Evolutionary conservation across 2,113 vertebrate species (phyloP), one percentile per base, ranked within the genome.

Genomic region (Mormyrus iriodes): DNA sequence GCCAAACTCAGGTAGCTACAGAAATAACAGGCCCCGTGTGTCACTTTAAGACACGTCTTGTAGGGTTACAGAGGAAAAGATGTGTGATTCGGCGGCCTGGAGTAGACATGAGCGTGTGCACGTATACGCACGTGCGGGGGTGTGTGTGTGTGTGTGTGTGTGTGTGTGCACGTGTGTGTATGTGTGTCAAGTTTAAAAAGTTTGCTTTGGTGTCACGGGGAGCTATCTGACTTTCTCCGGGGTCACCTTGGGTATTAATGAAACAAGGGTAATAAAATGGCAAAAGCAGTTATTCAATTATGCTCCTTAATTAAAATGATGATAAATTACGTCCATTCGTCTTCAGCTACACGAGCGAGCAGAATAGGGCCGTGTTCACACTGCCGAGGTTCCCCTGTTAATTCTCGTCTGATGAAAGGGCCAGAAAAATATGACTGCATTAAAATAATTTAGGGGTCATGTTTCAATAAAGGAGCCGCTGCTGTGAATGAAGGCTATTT

Each of bases 391-490:
- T 89, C 90, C 13, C 86, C 87, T 89, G 85, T 90, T 91, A 87
- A 91, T 89, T 87, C 89, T 91, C 83, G 27, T 85, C 88, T 91
- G 86, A 89, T 93, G 89, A 94, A 94, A 93, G 55, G 85, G 88
- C 61, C 88, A 91, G 88, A 92, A 92, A 89, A 92, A 94, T 89
- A 89, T 90, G 15, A 91, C 89, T 90, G 86, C 91, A 93, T 94
- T 93, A 92, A 92, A 93, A 93, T 93, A 91, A 94, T 94, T 95
- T 93, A 92, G 91, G 91, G 90, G 83, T 90, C 88, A 87, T 88
- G 44, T 90, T 92, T 90, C 88, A 92, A 92, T 91, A 91, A 91
- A 51, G 35, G 85, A 82, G 89, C 90, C 86, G 91, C 31, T 86
- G 65, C 58, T 0, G 49, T 93, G 90, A 92, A 88, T 92, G 88